Percentiles rank a stretch among this genome's conserved stretches.
phyloP scores from a whole-genome alignment of 2,797 vertebrate genomes.

The Pseudochirops cupreus region DNA sequence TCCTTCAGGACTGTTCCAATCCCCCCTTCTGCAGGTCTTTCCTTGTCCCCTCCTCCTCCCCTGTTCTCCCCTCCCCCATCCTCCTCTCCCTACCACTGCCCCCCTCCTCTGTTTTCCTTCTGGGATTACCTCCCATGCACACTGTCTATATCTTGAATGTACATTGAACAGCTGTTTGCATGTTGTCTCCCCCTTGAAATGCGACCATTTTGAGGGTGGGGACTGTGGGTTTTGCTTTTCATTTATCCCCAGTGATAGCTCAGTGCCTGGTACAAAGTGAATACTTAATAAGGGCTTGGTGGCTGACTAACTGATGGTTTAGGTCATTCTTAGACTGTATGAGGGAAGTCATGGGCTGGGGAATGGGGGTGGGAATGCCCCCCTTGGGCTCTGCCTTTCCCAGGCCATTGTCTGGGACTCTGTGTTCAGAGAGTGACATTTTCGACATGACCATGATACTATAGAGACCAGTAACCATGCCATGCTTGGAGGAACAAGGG shows the following conservation, averaged over 20 bases:
- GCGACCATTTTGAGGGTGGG: background rate
- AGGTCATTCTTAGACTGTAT: background rate
- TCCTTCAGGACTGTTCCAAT: background rate
- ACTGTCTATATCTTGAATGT: background rate
- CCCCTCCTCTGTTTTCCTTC: background rate
- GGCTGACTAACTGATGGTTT: background rate
- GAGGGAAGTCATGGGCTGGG: background rate
- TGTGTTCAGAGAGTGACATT: background rate
- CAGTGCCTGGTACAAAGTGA: background rate
- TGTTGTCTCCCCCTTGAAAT: background rate
- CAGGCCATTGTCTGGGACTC: background rate
- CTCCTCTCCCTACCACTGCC: background rate
- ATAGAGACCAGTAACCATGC: background rate
- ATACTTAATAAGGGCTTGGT: background rate
- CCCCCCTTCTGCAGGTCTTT: background rate
- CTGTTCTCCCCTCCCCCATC: background rate
- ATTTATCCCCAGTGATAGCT: background rate
- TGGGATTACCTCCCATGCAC: slow-evolving; percentile 3
- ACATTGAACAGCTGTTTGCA: background rate
- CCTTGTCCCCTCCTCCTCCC: background rate
- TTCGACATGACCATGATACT: background rate
- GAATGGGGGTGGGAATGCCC: background rate
- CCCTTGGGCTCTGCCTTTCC: background rate
- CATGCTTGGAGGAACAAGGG: background rate
- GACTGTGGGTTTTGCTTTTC: background rate